A percentile compares a stretch with the other conserved stretches of the same genome.
Evolutionary conservation across 1,140 invertebrate species (phyloP).

Genomic region (Chrysoperla carnea): DNA sequence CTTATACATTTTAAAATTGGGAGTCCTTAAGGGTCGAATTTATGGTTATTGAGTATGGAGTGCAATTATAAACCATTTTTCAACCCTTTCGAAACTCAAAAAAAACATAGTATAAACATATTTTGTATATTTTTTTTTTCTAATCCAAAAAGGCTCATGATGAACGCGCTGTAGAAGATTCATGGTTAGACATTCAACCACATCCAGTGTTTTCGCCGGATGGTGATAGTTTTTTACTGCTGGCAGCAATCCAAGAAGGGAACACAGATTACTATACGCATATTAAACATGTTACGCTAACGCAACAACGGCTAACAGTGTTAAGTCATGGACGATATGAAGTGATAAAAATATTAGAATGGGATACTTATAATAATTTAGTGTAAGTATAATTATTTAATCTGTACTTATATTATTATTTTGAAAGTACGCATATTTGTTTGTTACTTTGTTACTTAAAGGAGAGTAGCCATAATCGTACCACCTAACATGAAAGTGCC

Average conservation of each 20-base stretch:
- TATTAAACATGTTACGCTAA: slow-evolving; percentile 69
- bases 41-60: too few relatives aligned
- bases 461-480: too few relatives aligned
- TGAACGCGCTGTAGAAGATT: slow-evolving; percentile 57
- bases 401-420: background rate
- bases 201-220: slow-evolving; percentile 68
- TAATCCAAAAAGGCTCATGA: slow-evolving; percentile 48
- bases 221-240: slow-evolving; percentile 66
- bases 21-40: too few relatives aligned
- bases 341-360: slow-evolving; percentile 65
- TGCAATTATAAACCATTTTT: too few relatives aligned
- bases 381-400: slow-evolving; percentile 61
- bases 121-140: too few relatives aligned
- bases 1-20: too few relatives aligned
- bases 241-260: slow-evolving; percentile 66
- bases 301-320: slow-evolving; percentile 65
- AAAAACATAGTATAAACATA: too few relatives aligned
- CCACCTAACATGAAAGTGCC: too few relatives aligned
- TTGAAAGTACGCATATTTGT: too few relatives aligned
- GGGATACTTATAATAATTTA: slow-evolving; percentile 64
- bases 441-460: too few relatives aligned
- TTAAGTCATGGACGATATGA: slow-evolving; percentile 77
- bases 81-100: too few relatives aligned
- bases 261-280: slow-evolving; percentile 69
- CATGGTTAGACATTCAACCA: slow-evolving; percentile 71